Conservation (phyloP, 2,797 vertebrate species). For the Pteropus rufus region DNA sequence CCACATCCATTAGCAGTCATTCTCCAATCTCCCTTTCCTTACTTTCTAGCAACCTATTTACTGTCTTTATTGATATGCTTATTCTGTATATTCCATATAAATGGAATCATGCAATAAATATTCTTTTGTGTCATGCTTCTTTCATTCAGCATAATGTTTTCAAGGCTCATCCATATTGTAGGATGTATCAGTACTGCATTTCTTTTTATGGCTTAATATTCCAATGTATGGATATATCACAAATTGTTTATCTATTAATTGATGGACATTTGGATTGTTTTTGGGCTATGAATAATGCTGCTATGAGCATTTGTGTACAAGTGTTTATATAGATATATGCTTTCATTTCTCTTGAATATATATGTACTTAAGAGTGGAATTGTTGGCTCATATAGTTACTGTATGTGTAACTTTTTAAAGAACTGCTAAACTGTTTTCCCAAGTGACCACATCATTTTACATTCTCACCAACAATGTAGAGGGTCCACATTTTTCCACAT, state of each 20-base stretch:
- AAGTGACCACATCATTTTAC: background rate
- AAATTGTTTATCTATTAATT: background rate
- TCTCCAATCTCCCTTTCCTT: background rate
- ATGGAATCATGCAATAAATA: background rate
- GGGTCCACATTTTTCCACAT: background rate
- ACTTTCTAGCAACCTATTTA: background rate
- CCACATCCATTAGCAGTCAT: background rate
- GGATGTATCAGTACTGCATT: background rate
- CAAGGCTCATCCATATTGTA: background rate
- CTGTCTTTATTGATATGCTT: background rate
- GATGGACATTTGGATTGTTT: background rate
- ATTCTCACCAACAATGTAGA: background rate
- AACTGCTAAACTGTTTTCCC: background rate
- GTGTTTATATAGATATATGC: background rate
- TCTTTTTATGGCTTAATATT: slow-evolving; percentile 5
- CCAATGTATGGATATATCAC: background rate
- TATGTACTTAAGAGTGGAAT: background rate
- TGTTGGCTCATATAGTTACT: background rate
- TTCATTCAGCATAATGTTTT: background rate
- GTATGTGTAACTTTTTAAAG: background rate
- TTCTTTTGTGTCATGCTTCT: background rate
- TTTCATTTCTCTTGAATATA: background rate
- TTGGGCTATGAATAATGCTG: background rate
- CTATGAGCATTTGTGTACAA: background rate
- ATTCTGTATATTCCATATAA: background rate